These are phyloP conservation scores for Aphidius ervi DNA, from an alignment of 1,140 invertebrate species.

Conservation along the genomic window DNA sequence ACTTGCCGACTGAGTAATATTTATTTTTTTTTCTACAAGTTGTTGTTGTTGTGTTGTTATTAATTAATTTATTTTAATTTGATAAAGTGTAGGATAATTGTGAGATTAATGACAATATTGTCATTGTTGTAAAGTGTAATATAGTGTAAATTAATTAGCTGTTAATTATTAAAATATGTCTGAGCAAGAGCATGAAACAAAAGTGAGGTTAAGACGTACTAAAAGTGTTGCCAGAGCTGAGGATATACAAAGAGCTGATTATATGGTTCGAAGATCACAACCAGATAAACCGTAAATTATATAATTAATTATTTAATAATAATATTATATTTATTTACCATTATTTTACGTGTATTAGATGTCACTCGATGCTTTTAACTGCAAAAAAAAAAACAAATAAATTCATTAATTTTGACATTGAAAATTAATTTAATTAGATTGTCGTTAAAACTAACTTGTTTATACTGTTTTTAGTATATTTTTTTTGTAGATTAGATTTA, in stretches of 20 bases:
- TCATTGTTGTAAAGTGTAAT: background rate
- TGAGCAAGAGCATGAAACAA: constrained; percentile 37
- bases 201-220: constrained; percentile 65
- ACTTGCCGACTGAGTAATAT: too few species aligned
- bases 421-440: background rate
- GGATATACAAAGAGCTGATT: constrained; percentile 77
- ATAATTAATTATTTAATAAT: background rate
- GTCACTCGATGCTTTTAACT: background rate
- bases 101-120: too few species aligned
- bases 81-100: too few species aligned
- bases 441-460: too few species aligned
- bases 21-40: too few species aligned
- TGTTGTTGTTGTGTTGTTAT: too few species aligned
- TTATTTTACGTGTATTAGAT: background rate
- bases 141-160: background rate
- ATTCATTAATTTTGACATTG: background rate
- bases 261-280: constrained; percentile 72
- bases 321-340: background rate
- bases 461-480: too few species aligned
- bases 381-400: background rate
- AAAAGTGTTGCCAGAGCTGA: constrained; percentile 84
- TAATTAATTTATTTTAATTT: too few species aligned
- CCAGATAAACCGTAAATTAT: constrained; percentile 82
- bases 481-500: too few species aligned
- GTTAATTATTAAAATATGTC: constrained; percentile 26